A percentile compares a stretch with the other conserved stretches of the same genome.
phyloP scores from a whole-genome alignment of 2,888 invertebrate genomes.

The Clitarchus hookeri region DNA sequence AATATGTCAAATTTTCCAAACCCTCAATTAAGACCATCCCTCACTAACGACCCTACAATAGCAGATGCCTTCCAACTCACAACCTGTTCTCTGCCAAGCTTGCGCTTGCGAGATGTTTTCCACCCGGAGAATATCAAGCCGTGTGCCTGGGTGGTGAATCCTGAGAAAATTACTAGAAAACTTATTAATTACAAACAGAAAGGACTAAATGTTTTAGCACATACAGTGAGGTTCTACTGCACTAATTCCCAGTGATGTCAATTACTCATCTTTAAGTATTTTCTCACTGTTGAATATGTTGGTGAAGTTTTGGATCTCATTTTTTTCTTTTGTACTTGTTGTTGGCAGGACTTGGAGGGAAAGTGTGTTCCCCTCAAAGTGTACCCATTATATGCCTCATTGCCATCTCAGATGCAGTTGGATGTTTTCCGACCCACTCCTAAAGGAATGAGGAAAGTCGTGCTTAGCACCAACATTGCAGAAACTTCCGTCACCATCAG shows the following conservation, averaged over 20 bases:
- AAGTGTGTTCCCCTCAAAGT: conserved; percentile 72
- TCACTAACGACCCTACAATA: too few relatives aligned
- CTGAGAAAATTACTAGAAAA: conserved; percentile 52
- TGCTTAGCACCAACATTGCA: conserved; percentile 64
- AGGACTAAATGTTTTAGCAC: too few relatives aligned
- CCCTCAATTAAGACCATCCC: too few relatives aligned
- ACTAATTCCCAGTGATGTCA: too few relatives aligned
- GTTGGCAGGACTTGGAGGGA: conserved; percentile 51
- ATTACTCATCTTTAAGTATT: too few relatives aligned
- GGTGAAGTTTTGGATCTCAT: too few relatives aligned
- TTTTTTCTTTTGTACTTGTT: background rate
- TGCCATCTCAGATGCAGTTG: conserved; percentile 57
- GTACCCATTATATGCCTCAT: conserved; percentile 63
- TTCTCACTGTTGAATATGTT: too few relatives aligned
- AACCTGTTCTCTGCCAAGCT: conserved; percentile 89
- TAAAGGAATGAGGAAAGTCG: conserved; percentile 57
- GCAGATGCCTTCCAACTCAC: conserved; percentile 82
- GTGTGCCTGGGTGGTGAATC: conserved; percentile 76
- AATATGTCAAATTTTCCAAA: too few relatives aligned
- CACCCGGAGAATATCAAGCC: conserved; percentile 81
- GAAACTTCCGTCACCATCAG: conserved; percentile 66
- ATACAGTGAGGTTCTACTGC: too few relatives aligned
- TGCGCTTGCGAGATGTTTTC: conserved; percentile 88
- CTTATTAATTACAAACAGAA: too few relatives aligned
- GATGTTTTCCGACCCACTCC: conserved; percentile 57